A percentile compares a stretch with the other conserved stretches of the same genome.
These are phyloP conservation scores for Blomia tropicalis DNA, from an alignment of 2,888 invertebrate genomes.

Conservation along the genomic window DNA sequence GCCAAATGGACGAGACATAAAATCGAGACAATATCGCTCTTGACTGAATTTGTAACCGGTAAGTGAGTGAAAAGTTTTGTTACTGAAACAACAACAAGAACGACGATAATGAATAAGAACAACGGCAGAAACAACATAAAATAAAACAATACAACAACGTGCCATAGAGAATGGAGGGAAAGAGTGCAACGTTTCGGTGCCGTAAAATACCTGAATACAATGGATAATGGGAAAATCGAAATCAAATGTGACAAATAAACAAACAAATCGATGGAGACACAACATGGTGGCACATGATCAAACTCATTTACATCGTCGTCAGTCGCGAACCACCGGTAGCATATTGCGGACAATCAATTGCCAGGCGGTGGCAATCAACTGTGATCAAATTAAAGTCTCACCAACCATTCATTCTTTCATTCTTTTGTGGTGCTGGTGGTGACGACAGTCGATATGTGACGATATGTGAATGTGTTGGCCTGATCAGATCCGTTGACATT, in stretches of 20 bases:
- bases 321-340: conserved; percentile 11
- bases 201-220: too few relatives aligned
- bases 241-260: conserved; percentile 13
- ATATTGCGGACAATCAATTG: not conserved
- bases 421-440: too few relatives aligned
- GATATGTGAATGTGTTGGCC: too few relatives aligned
- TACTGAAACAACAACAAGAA: too few relatives aligned
- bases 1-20: not conserved
- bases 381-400: conserved; percentile 15
- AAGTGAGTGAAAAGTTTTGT: too few relatives aligned
- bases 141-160: too few relatives aligned
- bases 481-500: conserved; percentile 7
- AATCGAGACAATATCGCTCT: conserved; percentile 13
- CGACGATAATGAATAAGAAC: too few relatives aligned
- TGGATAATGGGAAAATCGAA: conserved; percentile 2
- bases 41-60: too few relatives aligned
- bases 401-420: not conserved
- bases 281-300: not conserved
- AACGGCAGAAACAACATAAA: too few relatives aligned
- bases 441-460: too few relatives aligned
- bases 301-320: conserved; percentile 3
- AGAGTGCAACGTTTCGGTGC: too few relatives aligned
- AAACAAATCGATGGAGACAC: conserved; percentile 1
- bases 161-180: too few relatives aligned
- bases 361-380: not conserved